phyloP scores from a whole-genome alignment of 1,140 invertebrate species.

The Drosophila mauritiana region DNA sequence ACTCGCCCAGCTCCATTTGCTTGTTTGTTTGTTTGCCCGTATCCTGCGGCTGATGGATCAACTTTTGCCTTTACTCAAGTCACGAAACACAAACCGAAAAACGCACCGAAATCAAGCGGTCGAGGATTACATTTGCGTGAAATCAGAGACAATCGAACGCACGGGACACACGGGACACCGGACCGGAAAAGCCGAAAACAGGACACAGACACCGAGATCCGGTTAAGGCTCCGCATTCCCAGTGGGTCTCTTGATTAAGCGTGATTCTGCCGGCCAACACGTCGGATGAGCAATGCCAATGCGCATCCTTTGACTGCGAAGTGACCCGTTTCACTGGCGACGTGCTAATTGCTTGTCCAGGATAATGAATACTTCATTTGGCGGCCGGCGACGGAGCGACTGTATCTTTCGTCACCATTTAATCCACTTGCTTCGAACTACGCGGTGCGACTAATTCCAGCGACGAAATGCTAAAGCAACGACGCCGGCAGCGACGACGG shows the following conservation, averaged over 20 bases:
- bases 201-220: constrained; percentile 38
- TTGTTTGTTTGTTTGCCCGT: constrained; percentile 45
- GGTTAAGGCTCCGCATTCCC: constrained; percentile 25
- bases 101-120: constrained; percentile 40
- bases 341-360: constrained; percentile 72
- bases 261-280: constrained; percentile 45
- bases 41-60: constrained; percentile 81
- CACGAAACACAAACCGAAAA: constrained; percentile 76
- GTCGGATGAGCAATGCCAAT: constrained; percentile 57
- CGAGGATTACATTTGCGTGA: constrained; percentile 76
- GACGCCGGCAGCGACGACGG: constrained; percentile 36
- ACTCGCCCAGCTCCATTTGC: constrained; percentile 25
- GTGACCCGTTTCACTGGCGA: constrained; percentile 44
- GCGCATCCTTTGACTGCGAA: constrained; percentile 48
- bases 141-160: constrained; percentile 72
- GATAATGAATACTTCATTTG: constrained; percentile 58
- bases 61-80: constrained; percentile 80
- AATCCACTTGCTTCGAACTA: constrained; percentile 79
- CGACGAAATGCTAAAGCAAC: constrained; percentile 65
- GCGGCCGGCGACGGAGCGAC: neutral
- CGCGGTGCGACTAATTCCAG: constrained; percentile 71
- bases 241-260: constrained; percentile 66
- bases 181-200: constrained; percentile 17
- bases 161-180: constrained; percentile 9
- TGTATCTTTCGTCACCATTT: constrained; percentile 50